Conservation (phyloP, 35 echinoderm and acorn worm species). For the Stichopus chloronotus region DNA sequence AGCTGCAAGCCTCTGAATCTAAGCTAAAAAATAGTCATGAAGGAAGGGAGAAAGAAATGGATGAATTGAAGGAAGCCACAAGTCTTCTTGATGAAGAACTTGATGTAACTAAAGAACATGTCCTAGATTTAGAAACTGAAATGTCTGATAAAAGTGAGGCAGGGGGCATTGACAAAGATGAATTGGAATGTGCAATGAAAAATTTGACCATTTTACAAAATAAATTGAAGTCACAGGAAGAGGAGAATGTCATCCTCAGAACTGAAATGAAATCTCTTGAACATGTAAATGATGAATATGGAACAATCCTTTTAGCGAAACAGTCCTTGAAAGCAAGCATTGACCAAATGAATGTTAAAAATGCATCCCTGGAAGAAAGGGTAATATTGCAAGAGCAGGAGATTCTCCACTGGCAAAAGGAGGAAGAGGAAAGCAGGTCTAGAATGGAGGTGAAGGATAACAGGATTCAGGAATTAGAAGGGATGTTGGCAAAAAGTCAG, state of each 20-base stretch:
- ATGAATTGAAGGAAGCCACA: neutral
- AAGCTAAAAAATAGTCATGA: neutral
- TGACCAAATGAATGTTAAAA: neutral
- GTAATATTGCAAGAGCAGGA: neutral
- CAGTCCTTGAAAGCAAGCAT: conserved; percentile 18
- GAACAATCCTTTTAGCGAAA: neutral
- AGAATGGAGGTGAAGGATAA: neutral
- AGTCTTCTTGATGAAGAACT: neutral
- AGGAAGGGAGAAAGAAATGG: neutral
- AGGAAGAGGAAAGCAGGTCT: neutral
- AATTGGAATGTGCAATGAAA: neutral
- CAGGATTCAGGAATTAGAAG: neutral
- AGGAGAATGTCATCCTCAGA: neutral
- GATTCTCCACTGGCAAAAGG: neutral
- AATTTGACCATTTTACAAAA: neutral
- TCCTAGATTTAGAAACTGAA: neutral
- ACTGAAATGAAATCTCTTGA: neutral
- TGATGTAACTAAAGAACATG: neutral
- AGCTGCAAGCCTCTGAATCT: neutral
- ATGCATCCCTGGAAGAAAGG: neutral
- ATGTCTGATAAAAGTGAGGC: neutral
- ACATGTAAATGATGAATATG: neutral
- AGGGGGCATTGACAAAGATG: neutral
- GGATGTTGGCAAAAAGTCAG: neutral
- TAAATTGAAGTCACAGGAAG: neutral